Evolutionary conservation across 2,888 invertebrate genomes (phyloP), one percentile per base, ranked within the genome.

Genomic region (Octonoba sinensis): DNA sequence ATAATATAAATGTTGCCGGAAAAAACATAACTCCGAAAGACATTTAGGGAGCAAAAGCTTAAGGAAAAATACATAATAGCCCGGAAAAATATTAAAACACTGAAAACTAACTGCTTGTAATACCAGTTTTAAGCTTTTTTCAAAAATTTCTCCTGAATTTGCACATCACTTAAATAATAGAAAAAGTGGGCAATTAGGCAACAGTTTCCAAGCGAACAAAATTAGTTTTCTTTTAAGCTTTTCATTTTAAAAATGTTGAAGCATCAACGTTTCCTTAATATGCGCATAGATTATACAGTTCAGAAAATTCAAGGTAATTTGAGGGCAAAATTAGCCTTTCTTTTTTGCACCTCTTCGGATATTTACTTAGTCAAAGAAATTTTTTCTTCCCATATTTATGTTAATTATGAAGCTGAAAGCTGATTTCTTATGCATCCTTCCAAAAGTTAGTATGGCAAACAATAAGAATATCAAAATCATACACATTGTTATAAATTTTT

Each of bases 271-370:
- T 64, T 62, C 49, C 62, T 73, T 51, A 64, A 64, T 73, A 73
- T 64, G 64, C 64, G 73, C 64, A 73, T 73, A 73, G 36, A 73
- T 73, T 73, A 64, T 54, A 73, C 64, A 24, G 36, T 36, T 36
- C 54, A 51, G 62, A 73, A 73, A 69, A 46, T 69, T 54, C 27
- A 44, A 69, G 64, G 36, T 64, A 73, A 62, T 73, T 72, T 64
- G 59, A 62, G 20, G 27, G 36, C 36, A 36, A 8, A 36, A 36
- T 36, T 20, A 54, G 54, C 20, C 20, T 54, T 54, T 15, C 54
- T 18, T 54, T 54, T 54, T 20, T 20, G 18, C 20, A 20, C n/a
- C 54, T 54, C 20, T 20, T 18, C n/a, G 54, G 18, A 54, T 54
- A 11, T 54, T 54, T 15, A 54, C n/a, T 54, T 20, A n/a, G 54